Base-by-base conservation (phyloP, 2,797 vertebrate species). In the Pangasius mekongensis region DNA sequence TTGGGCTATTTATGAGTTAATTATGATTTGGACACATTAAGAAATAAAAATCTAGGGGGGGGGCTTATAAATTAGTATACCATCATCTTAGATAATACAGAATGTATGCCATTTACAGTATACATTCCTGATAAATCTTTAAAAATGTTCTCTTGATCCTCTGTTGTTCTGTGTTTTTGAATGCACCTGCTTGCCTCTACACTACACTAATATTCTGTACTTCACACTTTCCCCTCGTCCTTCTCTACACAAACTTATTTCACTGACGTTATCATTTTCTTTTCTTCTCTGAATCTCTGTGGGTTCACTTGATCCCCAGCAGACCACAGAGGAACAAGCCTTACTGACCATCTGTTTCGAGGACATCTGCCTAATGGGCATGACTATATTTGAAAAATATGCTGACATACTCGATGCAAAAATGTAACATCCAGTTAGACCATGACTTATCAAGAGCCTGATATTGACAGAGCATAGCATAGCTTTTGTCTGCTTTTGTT, bases 331-430 rank as follows among this genome's bases (percentile, higher is more conserved):
- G 36, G 56, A 83, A 71, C 74, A 36, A 73, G 62, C 85, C 43
- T 84, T 69, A 84, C 81, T 87, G 86, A 87, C 89, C 89, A 89
- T 89, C 89, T 89, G 89, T 84, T 87, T 87, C 18, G 82, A 84
- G 89, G 89, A 87, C 89, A 89, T 87, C 86, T 87, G 89, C 56
- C 52, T 87, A 86, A 84, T 71, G 43, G 89, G 82, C 86, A 62
- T 84, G 71, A 76, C 85, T 80, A 47, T 27, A 64, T 86, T 52
- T 62, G 73, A 82, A 86, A 69, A 89, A 84, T 74, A 84, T 77
- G 85, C 52, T 86, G 81, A 87, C 69, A 67, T 62, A 54, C 67
- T 84, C 22, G 30, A 71, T 58, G 43, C 73, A 80, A 58, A 52
- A 22, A 78, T 58, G 74, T 20, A 73, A 27, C 81, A 81, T 80